phyloP scores from a whole-genome alignment of 2,888 invertebrate species.

The Onchidella celtica region DNA sequence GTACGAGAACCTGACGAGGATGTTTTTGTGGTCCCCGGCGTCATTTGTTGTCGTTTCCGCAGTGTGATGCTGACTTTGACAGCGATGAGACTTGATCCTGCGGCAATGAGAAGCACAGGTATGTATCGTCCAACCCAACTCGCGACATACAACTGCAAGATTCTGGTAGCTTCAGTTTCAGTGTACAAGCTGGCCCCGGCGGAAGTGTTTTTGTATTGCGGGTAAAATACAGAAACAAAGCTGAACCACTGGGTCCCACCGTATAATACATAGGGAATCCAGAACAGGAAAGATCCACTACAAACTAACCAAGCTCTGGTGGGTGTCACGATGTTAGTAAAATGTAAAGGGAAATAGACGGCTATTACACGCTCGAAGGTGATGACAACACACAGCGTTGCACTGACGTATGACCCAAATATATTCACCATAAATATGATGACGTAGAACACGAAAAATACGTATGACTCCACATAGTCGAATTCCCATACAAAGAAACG shows the following conservation, averaged over 20 bases:
- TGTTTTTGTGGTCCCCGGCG: neutral
- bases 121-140: slow-evolving; percentile 3
- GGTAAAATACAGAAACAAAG: neutral
- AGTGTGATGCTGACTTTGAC: neutral
- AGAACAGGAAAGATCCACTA: neutral
- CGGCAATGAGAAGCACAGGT: neutral
- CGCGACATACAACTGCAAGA: neutral
- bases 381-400: neutral
- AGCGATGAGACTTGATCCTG: slow-evolving; percentile 1
- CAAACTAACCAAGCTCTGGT: slow-evolving; percentile 7
- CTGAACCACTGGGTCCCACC: neutral
- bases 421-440: neutral
- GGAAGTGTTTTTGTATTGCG: neutral
- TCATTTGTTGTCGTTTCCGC: neutral
- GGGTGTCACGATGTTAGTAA: slow-evolving; percentile 7
- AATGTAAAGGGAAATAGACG: slow-evolving; percentile 23
- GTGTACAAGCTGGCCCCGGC: neutral
- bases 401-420: slow-evolving; percentile 3
- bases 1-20: slow-evolving; percentile 7
- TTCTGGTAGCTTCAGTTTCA: neutral
- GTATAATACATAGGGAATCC: slow-evolving; percentile 9
- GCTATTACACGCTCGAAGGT: slow-evolving; percentile 10
- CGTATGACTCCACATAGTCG: neutral
- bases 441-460: neutral
- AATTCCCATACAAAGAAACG: neutral